Evolutionary conservation across 1,140 invertebrate genomes (phyloP), one percentile per base, ranked within the genome.

Genomic region (Maniola jurtina): DNA sequence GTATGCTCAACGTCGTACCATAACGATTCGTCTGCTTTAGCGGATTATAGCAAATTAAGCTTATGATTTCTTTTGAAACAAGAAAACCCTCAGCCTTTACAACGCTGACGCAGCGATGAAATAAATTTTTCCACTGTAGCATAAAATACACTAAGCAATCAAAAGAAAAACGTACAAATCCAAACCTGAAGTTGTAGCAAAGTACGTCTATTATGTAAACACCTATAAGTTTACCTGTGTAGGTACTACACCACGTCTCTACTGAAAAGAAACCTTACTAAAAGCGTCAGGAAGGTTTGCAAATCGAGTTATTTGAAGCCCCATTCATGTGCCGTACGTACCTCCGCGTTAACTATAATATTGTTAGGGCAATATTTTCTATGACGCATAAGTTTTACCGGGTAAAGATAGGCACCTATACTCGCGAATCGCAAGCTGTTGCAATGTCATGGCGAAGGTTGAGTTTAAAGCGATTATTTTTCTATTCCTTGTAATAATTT

Each of bases 221-320:
- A 25, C 25, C 25, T 25, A 25, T 25, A 25, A 1, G 25, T 25
- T 25, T 25, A 25, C 25, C 25, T 25, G 25, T 25, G 4, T 25
- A 25, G 25, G 25, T 25, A 25, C 25, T 4, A 25, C 25, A 16
- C 55, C 42, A 64, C 62, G 62, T 64, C 42, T 58, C 15, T 25
- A 36, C 59, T 68, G 40, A 4, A 59, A 45, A 48, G 66, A 68
- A 68, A 68, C 66, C 66, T 62, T 68, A 68, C 34, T 62, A 58
- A 50, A 40, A 25, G 45, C 52, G 48, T 52, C 64, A 61, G 45
- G 70, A 74, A 57, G 55, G 68, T 70, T 74, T 68, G 80, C 75
- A 82, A 84, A 84, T 84, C 76, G 77, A 81, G 74, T 84, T 84
- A 84, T 73, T 62, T 52, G 70, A 72, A 72, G 71, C 71, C 72